A percentile compares a stretch with the other conserved stretches of the same genome.
These are phyloP conservation scores for Eolophus roseicapilla DNA, from an alignment of 2,113 vertebrate species.

Conservation along the genomic window DNA sequence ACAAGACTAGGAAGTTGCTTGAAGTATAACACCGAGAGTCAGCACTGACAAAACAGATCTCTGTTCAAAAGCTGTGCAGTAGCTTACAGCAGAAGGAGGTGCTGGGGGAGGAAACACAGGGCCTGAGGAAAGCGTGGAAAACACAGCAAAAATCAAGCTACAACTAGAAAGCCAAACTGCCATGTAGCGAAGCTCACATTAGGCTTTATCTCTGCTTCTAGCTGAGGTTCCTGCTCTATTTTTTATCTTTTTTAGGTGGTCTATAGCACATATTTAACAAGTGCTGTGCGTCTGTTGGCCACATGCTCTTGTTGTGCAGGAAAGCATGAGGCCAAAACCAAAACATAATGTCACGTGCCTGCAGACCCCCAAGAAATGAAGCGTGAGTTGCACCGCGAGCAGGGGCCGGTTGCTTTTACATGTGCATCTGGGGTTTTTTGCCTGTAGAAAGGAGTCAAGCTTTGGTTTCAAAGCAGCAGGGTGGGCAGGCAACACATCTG, in stretches of 20 bases:
- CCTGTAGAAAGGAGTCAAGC: neutral
- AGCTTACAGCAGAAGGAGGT: neutral
- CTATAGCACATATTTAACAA: neutral
- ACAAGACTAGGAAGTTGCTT: neutral
- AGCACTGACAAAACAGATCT: neutral
- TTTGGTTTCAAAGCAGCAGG: neutral
- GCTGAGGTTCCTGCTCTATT: neutral
- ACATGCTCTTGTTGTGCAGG: neutral
- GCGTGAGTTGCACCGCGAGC: neutral
- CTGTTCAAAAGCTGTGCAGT: neutral
- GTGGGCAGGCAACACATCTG: neutral
- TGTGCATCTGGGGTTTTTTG: neutral
- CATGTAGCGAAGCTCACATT: neutral
- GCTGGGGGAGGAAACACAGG: neutral
- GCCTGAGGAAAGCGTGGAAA: neutral
- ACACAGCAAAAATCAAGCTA: neutral
- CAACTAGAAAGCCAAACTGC: neutral
- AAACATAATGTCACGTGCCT: neutral
- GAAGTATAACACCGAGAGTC: neutral
- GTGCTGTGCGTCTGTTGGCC: neutral
- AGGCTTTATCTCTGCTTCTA: neutral
- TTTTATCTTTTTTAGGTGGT: rapidly evolving
- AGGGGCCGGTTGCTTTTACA: rapidly evolving
- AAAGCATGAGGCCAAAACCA: neutral
- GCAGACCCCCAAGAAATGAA: neutral